Conservation (phyloP, 2,797 vertebrate species). For the Muscicapa striata region DNA sequence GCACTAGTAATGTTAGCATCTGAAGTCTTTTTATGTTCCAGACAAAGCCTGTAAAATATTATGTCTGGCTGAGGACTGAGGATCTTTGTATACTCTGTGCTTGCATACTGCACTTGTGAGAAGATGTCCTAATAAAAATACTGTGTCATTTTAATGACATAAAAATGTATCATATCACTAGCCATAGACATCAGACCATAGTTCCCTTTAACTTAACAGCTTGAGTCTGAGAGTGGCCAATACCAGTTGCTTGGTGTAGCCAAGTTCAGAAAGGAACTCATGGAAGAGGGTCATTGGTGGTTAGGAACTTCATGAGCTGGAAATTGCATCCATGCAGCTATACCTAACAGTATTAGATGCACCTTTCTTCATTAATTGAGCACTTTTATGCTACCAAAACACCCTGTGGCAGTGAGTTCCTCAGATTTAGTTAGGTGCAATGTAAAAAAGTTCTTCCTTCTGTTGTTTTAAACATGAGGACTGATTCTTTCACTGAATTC, state of each 20-base stretch:
- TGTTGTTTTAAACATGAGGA: slow-evolving; percentile 7
- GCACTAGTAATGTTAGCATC: neutral
- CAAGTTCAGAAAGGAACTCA: neutral
- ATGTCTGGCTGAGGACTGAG: neutral
- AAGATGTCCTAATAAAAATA: neutral
- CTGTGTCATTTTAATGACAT: neutral
- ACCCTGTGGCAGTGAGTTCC: slow-evolving; percentile 3
- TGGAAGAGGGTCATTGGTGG: neutral
- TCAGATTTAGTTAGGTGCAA: neutral
- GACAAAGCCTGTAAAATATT: neutral
- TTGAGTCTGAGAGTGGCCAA: neutral
- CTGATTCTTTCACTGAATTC: neutral
- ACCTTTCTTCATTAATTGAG: slow-evolving; percentile 24
- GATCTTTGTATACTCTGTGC: neutral
- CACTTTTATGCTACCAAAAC: neutral
- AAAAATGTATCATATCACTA: neutral
- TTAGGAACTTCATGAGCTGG: neutral
- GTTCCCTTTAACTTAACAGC: neutral
- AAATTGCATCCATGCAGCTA: neutral
- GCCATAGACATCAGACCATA: neutral
- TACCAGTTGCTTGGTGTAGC: neutral
- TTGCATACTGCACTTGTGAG: neutral
- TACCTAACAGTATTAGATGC: neutral
- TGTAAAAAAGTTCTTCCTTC: neutral
- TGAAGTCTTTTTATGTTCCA: neutral